Base-by-base conservation (phyloP, 2,113 vertebrate species). In the Chitala chitala region DNA sequence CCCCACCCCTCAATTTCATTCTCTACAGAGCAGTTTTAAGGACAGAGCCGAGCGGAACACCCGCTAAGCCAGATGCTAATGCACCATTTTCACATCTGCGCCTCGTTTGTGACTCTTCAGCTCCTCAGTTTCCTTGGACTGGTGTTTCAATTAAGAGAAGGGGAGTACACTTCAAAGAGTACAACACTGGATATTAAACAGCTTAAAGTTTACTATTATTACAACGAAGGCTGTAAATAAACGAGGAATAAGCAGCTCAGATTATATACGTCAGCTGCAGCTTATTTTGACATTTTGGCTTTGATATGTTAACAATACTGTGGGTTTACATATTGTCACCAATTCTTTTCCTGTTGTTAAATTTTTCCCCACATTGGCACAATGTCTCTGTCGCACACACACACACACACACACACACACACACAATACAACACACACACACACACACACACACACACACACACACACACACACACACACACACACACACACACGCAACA, bases 261-360 rank as follows among this genome's bases (percentile, higher is more conserved):
- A 22, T 42, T n/a, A 44, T 64, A 68, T 17, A 64, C 63, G 87
- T 76, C 84, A 86, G 84, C 78, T 76, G 82, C 81, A 83, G 84
- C 80, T 87, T 64, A 71, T 40, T 68, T 59, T 79, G 82, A 82
- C 83, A 78, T 80, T 88, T 83, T 79, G 83, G 87, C 87, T 90
- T 80, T 79, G 81, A 84, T 73, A 82, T 79, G 84, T 82, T 86
- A 88, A 85, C 78, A 80, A 79, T 86, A 89, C 76, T 82, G 83
- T 85, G 82, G 82, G 73, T 76, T 81, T 86, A 81, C 83, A 88
- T 78, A 84, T 75, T 82, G 84, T 83, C 80, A 86, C 83, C 75
- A 84, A 81, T 66, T 33, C 36, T 4, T 15, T 54, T 66, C 61
- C 1, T 17, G n/a, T 24, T 51, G 36, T 48, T 17, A 9, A 64